phyloP scores from a whole-genome alignment of 2,797 vertebrate genomes.

The Staurois parvus region DNA sequence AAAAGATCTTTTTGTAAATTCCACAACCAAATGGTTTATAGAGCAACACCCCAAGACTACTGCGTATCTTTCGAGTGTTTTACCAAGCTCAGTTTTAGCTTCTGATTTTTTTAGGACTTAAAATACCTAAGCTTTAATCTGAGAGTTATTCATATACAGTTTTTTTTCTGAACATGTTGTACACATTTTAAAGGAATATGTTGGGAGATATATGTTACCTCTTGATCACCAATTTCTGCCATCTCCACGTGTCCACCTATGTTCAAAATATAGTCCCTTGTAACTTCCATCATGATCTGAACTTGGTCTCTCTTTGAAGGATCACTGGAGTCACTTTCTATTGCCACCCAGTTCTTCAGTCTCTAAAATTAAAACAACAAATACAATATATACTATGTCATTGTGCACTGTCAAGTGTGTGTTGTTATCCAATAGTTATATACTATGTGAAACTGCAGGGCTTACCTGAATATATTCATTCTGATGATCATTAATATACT shows the following conservation, averaged over 20 bases:
- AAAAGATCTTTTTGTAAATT: not conserved
- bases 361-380: conserved; percentile 45
- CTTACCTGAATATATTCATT: conserved; percentile 59
- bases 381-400: not conserved
- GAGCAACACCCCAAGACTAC: not conserved
- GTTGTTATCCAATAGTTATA: not conserved
- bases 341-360: conserved; percentile 65
- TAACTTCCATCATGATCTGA: conserved; percentile 58
- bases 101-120: no score
- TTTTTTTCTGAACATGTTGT: no score
- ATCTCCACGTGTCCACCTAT: conserved; percentile 64
- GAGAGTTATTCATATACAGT: no score
- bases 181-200: no score
- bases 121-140: no score
- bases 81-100: no score
- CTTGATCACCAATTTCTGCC: conserved; percentile 61
- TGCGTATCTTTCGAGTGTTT: no score
- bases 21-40: not conserved
- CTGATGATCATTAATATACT: conserved; percentile 59
- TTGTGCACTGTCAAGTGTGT: not conserved
- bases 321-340: conserved; percentile 65
- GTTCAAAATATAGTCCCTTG: conserved; percentile 53
- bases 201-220: conserved; percentile 48
- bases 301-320: conserved; percentile 52
- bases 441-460: not conserved